Base-by-base conservation (phyloP, 2,888 invertebrate genomes). In the Timema podura region DNA sequence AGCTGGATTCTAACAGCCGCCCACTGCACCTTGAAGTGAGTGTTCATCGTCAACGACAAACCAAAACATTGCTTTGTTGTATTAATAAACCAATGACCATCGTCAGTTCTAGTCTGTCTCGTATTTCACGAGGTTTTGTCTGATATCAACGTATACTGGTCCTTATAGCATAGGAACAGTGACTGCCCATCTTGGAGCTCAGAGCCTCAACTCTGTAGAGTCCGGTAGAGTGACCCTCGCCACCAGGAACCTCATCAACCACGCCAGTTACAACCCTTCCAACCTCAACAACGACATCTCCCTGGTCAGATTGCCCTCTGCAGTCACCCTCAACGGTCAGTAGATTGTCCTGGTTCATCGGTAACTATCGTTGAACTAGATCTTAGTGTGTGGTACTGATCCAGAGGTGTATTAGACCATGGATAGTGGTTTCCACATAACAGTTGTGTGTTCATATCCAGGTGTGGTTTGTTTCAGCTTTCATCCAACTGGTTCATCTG, bases 1-100 rank as follows among this genome's bases (percentile, higher is more conserved):
- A 13, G 69, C 15, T 77, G 76, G 76, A 76, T 77, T 5, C 70
- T 77, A 5, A 76, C 77, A 11, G 77, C 77, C 46, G 77, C 74
- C n/a, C 77, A 77, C 68, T 78, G 77, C 70, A 73, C 74, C 47
- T 61, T 72, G 8, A 74, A 74, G 73, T 75, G 68, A 61, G 61
- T 44, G n/a, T 2, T n/a, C 51, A 13, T 10, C 2, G 3, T 10
- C 1, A 49, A 2, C 51, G 2, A 49, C 30, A 30, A 30, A 30
- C 30, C 30, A 30, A 1, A 30, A 30, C 30, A 30, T 30, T 30
- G 30, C 30, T 1, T 30, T 30, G 30, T 30, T 30, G 3, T 30
- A 30, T 30, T 30, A 2, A 30, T 30, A 1, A 30, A 30, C 30
- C 1, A 30, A 30, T 30, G 30, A 30, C 30, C 30, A 30, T 30